A percentile compares a stretch with the other conserved stretches of the same genome.
These are phyloP conservation scores for Plutomurus gul DNA, from an alignment of 1,140 invertebrate species.

Conservation along the genomic window DNA sequence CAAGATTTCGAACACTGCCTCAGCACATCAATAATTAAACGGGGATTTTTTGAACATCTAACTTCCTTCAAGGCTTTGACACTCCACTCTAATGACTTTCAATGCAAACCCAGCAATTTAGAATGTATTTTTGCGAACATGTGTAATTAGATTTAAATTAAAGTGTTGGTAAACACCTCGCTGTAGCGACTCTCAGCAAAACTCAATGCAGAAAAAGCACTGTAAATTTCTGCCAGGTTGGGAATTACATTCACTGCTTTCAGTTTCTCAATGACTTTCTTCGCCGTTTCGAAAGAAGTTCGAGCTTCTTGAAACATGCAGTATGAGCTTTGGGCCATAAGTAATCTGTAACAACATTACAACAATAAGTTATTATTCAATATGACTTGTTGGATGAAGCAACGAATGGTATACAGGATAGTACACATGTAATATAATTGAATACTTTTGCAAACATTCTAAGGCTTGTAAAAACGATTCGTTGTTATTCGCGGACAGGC, in stretches of 20 bases:
- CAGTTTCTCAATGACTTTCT: constrained; percentile 63
- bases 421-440: no score
- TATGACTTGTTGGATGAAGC: constrained; percentile 24
- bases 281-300: constrained; percentile 67
- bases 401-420: constrained; percentile 7
- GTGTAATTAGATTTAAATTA: no score
- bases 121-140: no score
- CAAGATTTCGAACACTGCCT: constrained; percentile 82
- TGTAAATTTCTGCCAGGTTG: constrained; percentile 73
- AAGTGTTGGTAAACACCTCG: constrained; percentile 60
- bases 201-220: constrained; percentile 76
- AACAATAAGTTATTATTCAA: constrained; percentile 25
- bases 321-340: constrained; percentile 78
- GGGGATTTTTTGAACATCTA: constrained; percentile 57
- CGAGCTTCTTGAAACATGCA: constrained; percentile 74
- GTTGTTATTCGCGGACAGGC: not conserved
- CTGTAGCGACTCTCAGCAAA: constrained; percentile 82
- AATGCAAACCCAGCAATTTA: no score
- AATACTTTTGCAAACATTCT: constrained; percentile 27
- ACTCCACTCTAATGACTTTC: constrained; percentile 70
- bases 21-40: constrained; percentile 72
- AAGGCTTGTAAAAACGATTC: constrained; percentile 8
- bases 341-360: constrained; percentile 65
- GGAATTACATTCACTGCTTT: constrained; percentile 58
- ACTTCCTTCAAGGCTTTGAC: constrained; percentile 71